Base-by-base conservation (phyloP, 2,888 invertebrate species). In the Stenchaetothrips biformis region DNA sequence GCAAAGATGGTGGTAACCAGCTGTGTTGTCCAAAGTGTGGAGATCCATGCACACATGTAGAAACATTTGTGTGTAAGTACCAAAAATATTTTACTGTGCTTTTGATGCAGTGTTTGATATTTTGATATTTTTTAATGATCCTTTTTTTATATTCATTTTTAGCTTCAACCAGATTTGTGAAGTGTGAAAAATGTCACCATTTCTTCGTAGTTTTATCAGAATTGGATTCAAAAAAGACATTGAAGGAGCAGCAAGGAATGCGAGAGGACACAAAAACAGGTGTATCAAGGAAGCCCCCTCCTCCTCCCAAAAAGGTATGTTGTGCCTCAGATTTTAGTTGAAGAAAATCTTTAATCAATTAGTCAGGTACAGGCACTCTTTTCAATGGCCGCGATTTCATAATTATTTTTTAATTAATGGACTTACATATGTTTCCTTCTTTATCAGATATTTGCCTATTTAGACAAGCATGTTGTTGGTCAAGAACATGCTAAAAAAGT, bases 401-500 rank as follows among this genome's bases (percentile, higher is more conserved):
- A 7, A 79, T 0, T 25, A 79, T 62, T 79, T 25, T 47, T 49
- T 7, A 78, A 2, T 25, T 81, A 53, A 7, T 53, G 25, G 59
- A 27, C 47, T 74, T 62, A 80, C 78, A 67, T 16, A 74, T 80
- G 21, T 48, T 67, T 47, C 77, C 49, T 77, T 77, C 47, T 47
- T 37, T 84, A 85, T 81, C 85, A 92, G 92, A 99, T 99, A 82
- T 97, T 94, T 89, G 96, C 97, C 85, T 99, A 96, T 88, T 89
- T 99, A 83, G 95, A 99, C 89, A 94, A 94, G 85, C 97, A 98
- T 88, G 99, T 99, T 18, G 94, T 99, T 37, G 99, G 99, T 0
- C 99, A 99, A 87, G 96, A 98, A 83, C 92, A 94, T 87, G 99
- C 99, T 0, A 99, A 99, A 88, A 98, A 98, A 88, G 98, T 98